These are phyloP conservation scores for Micropoecilia bifurca DNA, from an alignment of 2,797 vertebrate species.

Conservation along the genomic window DNA sequence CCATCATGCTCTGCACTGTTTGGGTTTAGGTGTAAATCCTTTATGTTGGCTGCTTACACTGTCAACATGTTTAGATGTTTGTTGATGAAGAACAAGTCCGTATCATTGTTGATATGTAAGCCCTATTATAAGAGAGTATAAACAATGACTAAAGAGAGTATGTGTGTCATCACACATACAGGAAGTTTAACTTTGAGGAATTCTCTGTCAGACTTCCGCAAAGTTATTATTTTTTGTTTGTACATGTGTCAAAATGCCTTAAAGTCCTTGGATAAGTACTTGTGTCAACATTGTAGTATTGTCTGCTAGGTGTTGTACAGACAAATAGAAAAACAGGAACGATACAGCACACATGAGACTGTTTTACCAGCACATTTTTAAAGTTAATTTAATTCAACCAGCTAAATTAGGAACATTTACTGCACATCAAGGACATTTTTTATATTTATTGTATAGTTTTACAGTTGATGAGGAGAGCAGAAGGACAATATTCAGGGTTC, in stretches of 20 bases:
- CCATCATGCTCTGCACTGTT: conserved; percentile 55
- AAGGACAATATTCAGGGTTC: neutral
- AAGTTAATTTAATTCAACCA: neutral
- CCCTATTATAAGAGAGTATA: conserved; percentile 49
- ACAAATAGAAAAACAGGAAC: neutral
- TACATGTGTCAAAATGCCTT: neutral
- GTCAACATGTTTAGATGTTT: conserved; percentile 63
- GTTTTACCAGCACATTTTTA: neutral
- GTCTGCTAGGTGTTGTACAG: neutral
- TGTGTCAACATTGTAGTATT: neutral
- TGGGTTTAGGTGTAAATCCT: conserved; percentile 56
- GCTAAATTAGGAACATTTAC: neutral
- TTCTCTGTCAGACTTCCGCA: neutral
- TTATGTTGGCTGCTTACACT: conserved; percentile 69
- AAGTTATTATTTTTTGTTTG: neutral
- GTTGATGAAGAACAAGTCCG: conserved; percentile 44
- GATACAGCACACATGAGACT: neutral
- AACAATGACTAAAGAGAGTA: conserved; percentile 12
- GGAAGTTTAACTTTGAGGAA: neutral
- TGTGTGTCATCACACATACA: neutral
- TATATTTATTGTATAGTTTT: too few species aligned
- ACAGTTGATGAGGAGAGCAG: neutral
- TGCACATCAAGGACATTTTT: neutral
- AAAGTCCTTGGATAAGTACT: neutral
- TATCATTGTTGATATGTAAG: conserved; percentile 70